Evolutionary conservation across 2,113 vertebrate species (phyloP).

Genomic region (Grallaria varia): DNA sequence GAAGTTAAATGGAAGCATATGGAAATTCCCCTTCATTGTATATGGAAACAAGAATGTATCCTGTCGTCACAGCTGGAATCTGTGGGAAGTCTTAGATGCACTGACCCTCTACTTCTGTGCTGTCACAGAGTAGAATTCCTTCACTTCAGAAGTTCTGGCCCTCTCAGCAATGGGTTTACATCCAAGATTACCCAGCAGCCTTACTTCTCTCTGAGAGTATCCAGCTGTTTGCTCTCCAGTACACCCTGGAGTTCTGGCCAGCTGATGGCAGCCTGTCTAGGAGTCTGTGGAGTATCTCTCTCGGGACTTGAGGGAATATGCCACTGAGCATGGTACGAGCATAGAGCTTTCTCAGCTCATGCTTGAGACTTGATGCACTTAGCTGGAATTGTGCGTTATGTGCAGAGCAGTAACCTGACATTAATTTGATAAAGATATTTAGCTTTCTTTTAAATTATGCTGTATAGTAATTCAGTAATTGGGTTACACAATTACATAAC

Average conservation of each 20-base stretch:
- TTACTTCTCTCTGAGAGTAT: neutral
- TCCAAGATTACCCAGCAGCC: constrained; percentile 5
- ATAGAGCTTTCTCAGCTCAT: neutral
- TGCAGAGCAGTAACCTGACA: neutral
- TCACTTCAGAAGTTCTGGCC: constrained; percentile 16
- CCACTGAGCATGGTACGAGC: neutral
- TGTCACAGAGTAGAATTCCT: constrained; percentile 20
- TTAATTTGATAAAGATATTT: neutral
- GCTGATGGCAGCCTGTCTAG: neutral
- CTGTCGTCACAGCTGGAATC: constrained; percentile 4
- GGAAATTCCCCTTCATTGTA: neutral
- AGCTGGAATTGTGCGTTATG: neutral
- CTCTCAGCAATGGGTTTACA: neutral
- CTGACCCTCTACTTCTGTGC: neutral
- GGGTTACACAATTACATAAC: neutral
- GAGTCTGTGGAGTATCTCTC: neutral
- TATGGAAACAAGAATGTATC: neutral
- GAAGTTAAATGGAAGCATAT: constrained; percentile 36
- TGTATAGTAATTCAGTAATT: neutral
- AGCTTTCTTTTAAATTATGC: neutral
- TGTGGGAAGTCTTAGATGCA: neutral
- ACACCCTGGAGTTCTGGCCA: neutral
- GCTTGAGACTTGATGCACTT: neutral
- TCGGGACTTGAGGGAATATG: neutral
- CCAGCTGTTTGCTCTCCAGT: neutral